Conservation (phyloP, 1,140 invertebrate genomes). For the Tetranychus cinnabarinus region DNA sequence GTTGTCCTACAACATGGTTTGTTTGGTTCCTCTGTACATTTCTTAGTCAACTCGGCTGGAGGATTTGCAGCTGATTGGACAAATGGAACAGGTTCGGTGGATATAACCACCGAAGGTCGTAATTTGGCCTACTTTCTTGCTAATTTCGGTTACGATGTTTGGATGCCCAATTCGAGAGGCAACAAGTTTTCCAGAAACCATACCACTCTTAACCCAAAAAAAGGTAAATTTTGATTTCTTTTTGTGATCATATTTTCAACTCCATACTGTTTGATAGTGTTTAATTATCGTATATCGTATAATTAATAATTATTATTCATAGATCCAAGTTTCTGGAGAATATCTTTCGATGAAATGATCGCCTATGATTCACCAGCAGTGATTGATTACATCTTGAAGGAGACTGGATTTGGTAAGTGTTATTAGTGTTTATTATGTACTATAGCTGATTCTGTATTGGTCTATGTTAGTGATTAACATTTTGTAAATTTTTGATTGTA, state of each 20-base stretch:
- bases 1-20: slow-evolving; percentile 47
- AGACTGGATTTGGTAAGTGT: slow-evolving; percentile 27
- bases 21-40: slow-evolving; percentile 32
- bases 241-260: too few relatives aligned
- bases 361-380: slow-evolving; percentile 25
- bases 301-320: not conserved
- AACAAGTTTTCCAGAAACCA: slow-evolving; percentile 7
- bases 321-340: slow-evolving; percentile 5
- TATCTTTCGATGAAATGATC: slow-evolving; percentile 17
- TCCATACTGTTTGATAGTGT: not conserved
- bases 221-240: too few relatives aligned
- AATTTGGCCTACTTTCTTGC: slow-evolving; percentile 12
- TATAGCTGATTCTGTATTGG: not conserved
- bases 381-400: slow-evolving; percentile 22
- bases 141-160: slow-evolving; percentile 19
- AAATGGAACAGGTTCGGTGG: too few relatives aligned
- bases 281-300: not conserved
- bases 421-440: not conserved
- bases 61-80: too few relatives aligned
- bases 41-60: too few relatives aligned
- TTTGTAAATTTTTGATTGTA: not conserved
- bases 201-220: too few relatives aligned
- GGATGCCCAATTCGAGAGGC: slow-evolving; percentile 20
- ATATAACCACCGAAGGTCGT: too few relatives aligned
- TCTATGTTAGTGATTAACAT: not conserved